These are phyloP conservation scores for Proisotoma minuta DNA, from an alignment of 2,888 invertebrate species.

Conservation along the genomic window DNA sequence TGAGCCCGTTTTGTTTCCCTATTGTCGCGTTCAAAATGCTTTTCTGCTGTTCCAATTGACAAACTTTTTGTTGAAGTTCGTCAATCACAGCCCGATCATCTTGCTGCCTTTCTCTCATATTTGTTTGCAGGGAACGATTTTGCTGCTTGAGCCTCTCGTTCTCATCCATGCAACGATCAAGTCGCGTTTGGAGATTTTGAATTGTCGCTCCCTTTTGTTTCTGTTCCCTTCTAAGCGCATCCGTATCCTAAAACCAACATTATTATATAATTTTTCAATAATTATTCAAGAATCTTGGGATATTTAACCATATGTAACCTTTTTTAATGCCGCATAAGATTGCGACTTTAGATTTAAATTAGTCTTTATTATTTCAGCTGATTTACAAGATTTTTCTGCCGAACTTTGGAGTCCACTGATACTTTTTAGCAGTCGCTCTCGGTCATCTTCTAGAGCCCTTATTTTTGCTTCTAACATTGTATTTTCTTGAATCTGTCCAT, in stretches of 20 bases:
- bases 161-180: slow-evolving; percentile 56
- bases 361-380: slow-evolving; percentile 50
- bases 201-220: slow-evolving; percentile 52
- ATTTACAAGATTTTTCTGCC: slow-evolving; percentile 51
- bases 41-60: slow-evolving; percentile 38
- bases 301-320: slow-evolving; percentile 17
- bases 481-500: slow-evolving; percentile 50
- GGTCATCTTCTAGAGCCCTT: slow-evolving; percentile 52
- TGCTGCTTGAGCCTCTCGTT: slow-evolving; percentile 52
- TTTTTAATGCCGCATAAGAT: slow-evolving; percentile 33
- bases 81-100: slow-evolving; percentile 32
- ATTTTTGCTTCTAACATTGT: slow-evolving; percentile 48
- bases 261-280: background rate
- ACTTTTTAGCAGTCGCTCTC: slow-evolving; percentile 49
- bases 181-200: slow-evolving; percentile 53
- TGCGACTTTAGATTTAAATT: slow-evolving; percentile 45
- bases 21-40: slow-evolving; percentile 29
- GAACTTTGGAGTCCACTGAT: slow-evolving; percentile 50
- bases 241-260: slow-evolving; percentile 52
- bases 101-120: slow-evolving; percentile 49
- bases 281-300: background rate
- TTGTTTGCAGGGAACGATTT: slow-evolving; percentile 49
- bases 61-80: slow-evolving; percentile 31
- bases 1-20: slow-evolving; percentile 33
- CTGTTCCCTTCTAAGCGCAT: slow-evolving; percentile 53